Evolutionary conservation across 1,140 invertebrate species (phyloP), one percentile per base, ranked within the genome.

Genomic region (Drosophila neocordata): DNA sequence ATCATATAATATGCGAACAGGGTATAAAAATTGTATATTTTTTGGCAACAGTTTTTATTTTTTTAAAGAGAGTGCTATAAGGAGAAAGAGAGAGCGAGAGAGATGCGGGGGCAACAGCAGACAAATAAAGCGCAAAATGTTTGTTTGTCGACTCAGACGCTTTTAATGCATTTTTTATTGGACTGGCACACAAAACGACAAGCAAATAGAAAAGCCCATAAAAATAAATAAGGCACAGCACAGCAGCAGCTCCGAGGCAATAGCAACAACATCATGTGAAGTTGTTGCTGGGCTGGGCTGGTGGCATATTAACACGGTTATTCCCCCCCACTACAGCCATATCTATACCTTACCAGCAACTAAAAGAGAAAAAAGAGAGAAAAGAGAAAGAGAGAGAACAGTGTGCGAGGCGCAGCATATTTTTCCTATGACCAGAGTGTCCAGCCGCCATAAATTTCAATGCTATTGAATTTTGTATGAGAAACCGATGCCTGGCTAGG

Each of bases 81-180:
- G n/a, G n/a, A n/a, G n/a, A n/a, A n/a, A n/a, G n/a, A n/a, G n/a
- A n/a, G n/a, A n/a, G n/a, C n/a, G n/a, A n/a, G n/a, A n/a, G n/a
- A n/a, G n/a, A n/a, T n/a, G n/a, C n/a, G n/a, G n/a, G 1, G 1
- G 24, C 48, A 38, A 37, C n/a, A 24, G 37, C 71, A 74, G 53
- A 73, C 70, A 65, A 62, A 80, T 72, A 73, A 77, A 67, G 59
- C 73, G 73, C 41, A 48, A 85, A 85, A 85, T 73, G 65, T 65
- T 77, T 78, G 70, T 64, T 73, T 38, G 51, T 59, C 67, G 66
- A 66, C 73, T 78, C 83, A 87, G 83, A 87, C 83, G 83, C 80
- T 87, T 87, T 87, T 87, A 87, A 87, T 87, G 83, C 83, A 87
- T 87, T 87, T 87, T 87, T 87, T 87, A 87, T 87, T 83, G 69